These are phyloP conservation scores for Marronus borbonicus DNA, from an alignment of 2,888 invertebrate genomes.

Conservation along the genomic window DNA sequence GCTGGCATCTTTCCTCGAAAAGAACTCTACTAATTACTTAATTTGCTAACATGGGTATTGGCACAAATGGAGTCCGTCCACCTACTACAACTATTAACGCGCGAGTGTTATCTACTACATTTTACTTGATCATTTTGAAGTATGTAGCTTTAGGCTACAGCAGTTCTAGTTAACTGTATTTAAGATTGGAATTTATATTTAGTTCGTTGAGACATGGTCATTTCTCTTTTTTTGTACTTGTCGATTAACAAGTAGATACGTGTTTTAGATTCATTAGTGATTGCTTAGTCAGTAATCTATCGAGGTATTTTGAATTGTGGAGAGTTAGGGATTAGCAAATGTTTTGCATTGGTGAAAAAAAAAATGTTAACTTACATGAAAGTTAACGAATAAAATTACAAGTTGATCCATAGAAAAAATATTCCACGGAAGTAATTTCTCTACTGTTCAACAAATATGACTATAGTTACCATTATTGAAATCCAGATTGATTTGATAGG, in stretches of 20 bases:
- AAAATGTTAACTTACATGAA: no score
- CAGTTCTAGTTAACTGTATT: constrained; percentile 14
- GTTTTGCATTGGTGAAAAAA: no score
- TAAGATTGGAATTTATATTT: background rate
- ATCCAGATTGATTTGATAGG: no score
- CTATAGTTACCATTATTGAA: no score
- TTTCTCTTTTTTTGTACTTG: constrained; percentile 1
- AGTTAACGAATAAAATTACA: no score
- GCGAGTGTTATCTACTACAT: background rate
- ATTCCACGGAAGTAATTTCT: no score
- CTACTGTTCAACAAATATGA: no score
- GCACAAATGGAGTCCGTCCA: background rate
- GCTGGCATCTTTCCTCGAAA: background rate
- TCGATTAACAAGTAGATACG: background rate
- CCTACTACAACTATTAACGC: constrained; percentile 18
- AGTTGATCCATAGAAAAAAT: no score
- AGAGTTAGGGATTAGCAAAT: no score
- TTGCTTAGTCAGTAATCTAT: background rate
- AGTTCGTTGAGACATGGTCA: background rate
- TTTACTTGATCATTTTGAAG: background rate
- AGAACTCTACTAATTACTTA: constrained; percentile 1
- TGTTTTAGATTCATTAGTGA: background rate
- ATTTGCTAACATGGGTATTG: background rate
- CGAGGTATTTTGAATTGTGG: no score
- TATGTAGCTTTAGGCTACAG: background rate